A percentile compares a stretch with the other conserved stretches of the same genome.
Conservation (phyloP, 2,113 vertebrate species). For the Neodon shergylaensis region DNA sequence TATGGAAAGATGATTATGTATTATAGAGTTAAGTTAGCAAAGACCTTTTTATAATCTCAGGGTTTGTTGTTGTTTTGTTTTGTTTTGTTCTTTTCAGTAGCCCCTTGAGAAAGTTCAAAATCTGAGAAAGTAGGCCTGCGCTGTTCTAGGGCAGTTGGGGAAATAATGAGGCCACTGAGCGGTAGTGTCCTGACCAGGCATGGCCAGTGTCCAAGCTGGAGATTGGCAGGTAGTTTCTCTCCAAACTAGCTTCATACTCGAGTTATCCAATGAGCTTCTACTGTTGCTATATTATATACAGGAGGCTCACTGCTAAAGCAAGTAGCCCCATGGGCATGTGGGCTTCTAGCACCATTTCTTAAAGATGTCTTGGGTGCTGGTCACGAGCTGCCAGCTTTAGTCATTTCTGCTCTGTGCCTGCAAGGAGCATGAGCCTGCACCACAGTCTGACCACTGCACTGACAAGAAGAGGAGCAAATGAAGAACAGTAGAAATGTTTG, state of each 20-base stretch:
- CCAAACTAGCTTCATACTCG: background rate
- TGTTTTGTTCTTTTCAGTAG: background rate
- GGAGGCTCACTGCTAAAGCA: background rate
- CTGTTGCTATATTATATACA: background rate
- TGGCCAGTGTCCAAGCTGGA: background rate
- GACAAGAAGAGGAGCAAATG: background rate
- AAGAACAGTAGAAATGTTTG: background rate
- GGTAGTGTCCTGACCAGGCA: fast-evolving
- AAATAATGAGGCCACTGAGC: background rate
- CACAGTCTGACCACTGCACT: background rate
- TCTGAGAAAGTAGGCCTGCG: background rate
- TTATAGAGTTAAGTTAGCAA: background rate
- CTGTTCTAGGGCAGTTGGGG: background rate
- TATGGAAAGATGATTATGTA: background rate
- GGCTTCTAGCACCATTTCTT: background rate
- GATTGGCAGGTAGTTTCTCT: background rate
- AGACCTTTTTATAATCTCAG: background rate
- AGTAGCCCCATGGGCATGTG: no score
- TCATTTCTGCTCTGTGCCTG: no score
- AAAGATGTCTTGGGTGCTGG: background rate
- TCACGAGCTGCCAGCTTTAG: background rate
- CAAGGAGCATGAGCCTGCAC: background rate
- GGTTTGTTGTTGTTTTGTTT: background rate
- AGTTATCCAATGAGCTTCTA: background rate
- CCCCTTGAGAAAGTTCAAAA: background rate